These are phyloP conservation scores for Polypedilum vanderplanki DNA, from an alignment of 1,140 invertebrate species.

Conservation along the genomic window DNA sequence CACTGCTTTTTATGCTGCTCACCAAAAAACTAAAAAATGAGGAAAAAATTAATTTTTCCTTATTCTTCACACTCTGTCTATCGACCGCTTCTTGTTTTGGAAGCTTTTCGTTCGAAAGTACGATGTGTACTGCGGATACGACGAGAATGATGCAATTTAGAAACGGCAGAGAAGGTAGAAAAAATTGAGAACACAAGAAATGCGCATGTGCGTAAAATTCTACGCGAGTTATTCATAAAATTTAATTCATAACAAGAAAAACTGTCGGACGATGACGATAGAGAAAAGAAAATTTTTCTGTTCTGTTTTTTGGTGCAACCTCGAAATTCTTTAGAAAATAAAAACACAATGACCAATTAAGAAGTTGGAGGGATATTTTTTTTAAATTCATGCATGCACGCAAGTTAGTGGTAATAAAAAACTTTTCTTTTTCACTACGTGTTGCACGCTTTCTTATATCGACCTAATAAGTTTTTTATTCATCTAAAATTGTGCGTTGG, in stretches of 20 bases:
- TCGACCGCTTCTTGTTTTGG: neutral
- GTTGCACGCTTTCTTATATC: neutral
- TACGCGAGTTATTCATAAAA: conserved; percentile 7
- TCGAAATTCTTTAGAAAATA: no score
- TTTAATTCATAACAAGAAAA: neutral
- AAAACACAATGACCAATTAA: no score
- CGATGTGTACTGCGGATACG: conserved; percentile 22
- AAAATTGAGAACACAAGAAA: neutral
- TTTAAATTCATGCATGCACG: no score
- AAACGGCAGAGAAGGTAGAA: no score
- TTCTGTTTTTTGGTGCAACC: no score
- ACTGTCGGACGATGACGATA: neutral
- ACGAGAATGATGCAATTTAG: neutral
- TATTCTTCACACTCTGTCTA: neutral
- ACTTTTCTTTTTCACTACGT: neutral
- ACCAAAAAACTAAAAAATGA: neutral
- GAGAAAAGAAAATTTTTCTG: no score
- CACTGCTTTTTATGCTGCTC: neutral
- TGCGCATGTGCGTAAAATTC: neutral
- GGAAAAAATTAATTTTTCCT: neutral
- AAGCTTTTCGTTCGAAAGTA: conserved; percentile 25
- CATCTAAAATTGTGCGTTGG: no score
- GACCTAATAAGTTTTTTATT: no score
- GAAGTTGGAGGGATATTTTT: no score
- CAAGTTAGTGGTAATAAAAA: no score